phyloP scores from a whole-genome alignment of 1,140 invertebrate genomes.

The Drosophila setifemur region DNA sequence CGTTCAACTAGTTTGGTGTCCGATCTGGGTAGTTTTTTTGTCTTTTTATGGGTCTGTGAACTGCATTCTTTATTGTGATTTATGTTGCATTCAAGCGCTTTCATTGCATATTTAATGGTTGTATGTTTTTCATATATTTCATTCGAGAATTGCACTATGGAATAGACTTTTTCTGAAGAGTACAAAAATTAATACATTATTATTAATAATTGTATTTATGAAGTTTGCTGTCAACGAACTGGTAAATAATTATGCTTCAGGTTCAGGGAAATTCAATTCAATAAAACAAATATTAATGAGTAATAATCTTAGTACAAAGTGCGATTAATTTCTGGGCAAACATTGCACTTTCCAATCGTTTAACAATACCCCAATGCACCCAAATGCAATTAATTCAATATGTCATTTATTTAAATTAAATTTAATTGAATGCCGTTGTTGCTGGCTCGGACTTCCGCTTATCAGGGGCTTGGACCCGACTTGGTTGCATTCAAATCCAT shows the following conservation, averaged over 20 bases:
- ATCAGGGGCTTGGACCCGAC: slow-evolving; percentile 22
- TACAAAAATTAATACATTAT: too few species aligned
- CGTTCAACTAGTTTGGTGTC: slow-evolving; percentile 30
- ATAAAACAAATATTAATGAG: slow-evolving; percentile 7
- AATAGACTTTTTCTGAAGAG: too few species aligned
- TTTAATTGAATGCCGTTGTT: slow-evolving; percentile 51
- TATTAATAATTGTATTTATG: background rate
- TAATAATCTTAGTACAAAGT: background rate
- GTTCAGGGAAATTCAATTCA: too few species aligned
- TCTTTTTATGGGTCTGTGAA: slow-evolving; percentile 25
- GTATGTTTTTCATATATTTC: background rate
- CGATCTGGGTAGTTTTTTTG: slow-evolving; percentile 19
- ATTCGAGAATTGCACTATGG: too few species aligned
- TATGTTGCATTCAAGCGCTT: slow-evolving; percentile 44
- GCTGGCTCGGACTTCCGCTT: slow-evolving; percentile 69
- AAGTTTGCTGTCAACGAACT: too few species aligned
- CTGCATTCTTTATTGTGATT: slow-evolving; percentile 73
- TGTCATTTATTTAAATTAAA: slow-evolving; percentile 27
- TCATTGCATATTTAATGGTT: slow-evolving; percentile 3
- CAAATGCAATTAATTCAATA: slow-evolving; percentile 25
- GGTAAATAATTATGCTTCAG: background rate
- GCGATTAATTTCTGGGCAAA: background rate
- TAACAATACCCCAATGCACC: slow-evolving; percentile 1
- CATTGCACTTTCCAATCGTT: slow-evolving; percentile 1
- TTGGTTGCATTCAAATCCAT: slow-evolving; percentile 29